Conservation (phyloP, 2,113 vertebrate genomes). For the Spermophilus dauricus region DNA sequence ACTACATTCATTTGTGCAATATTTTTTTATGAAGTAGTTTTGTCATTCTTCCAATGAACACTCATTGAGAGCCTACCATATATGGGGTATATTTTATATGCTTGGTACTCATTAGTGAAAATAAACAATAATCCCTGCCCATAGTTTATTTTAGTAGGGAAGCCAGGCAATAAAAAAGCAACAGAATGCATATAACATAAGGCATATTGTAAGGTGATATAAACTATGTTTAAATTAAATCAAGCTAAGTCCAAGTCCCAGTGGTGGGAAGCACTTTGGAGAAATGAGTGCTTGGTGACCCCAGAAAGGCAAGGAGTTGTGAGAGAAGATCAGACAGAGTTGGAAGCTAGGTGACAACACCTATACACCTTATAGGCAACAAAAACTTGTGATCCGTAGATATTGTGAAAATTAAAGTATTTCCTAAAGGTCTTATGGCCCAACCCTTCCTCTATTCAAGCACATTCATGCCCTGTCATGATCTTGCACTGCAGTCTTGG, state of each 20-base stretch:
- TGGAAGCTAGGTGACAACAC: background rate
- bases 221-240: background rate
- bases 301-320: accelerated
- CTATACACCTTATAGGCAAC: background rate
- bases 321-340: background rate
- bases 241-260: background rate
- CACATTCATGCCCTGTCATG: background rate
- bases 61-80: background rate
- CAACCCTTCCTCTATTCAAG: background rate
- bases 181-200: background rate
- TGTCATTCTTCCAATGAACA: background rate
- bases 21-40: background rate
- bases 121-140: background rate
- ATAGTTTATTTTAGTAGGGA: background rate
- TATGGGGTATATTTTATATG: background rate
- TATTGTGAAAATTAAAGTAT: background rate
- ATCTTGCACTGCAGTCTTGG: accelerated
- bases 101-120: background rate
- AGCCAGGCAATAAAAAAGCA: background rate
- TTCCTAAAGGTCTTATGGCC: background rate
- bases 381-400: background rate
- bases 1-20: background rate
- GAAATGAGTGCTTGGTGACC: background rate
- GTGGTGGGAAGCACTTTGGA: background rate
- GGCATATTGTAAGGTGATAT: background rate